phyloP scores from a whole-genome alignment of 2,113 vertebrate genomes.

The Octodon degus region DNA sequence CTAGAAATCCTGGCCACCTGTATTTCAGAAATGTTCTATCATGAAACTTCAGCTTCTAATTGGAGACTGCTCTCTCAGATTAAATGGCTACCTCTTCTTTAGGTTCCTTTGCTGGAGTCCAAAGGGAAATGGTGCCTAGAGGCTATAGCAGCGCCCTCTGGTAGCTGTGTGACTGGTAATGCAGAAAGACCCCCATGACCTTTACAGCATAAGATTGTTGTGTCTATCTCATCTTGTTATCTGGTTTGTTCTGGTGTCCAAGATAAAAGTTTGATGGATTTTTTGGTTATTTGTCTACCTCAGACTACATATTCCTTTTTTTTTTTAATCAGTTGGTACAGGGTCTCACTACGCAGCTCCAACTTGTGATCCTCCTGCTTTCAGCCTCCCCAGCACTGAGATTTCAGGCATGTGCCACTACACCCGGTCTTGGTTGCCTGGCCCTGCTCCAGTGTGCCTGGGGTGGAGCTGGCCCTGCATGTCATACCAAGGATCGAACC shows the following conservation, averaged over 20 bases:
- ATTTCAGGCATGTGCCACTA: too few species aligned
- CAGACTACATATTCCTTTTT: neutral
- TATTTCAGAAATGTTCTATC: neutral
- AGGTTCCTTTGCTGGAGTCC: neutral
- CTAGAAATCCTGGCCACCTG: neutral
- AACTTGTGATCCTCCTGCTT: too few species aligned
- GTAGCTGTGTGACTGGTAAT: neutral
- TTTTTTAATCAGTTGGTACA: neutral
- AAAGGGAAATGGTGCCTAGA: accelerated
- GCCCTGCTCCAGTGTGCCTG: too few species aligned
- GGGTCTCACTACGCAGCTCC: too few species aligned
- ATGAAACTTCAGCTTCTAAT: neutral
- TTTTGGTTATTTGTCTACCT: conserved; percentile 24
- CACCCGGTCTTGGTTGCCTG: too few species aligned
- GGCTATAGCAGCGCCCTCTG: neutral
- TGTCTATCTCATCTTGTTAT: neutral
- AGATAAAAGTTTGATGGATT: neutral
- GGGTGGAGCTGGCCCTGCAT: too few species aligned
- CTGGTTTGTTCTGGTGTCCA: neutral
- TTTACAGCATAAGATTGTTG: neutral
- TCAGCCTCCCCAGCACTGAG: too few species aligned
- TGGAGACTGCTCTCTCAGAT: neutral
- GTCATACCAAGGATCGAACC: too few species aligned
- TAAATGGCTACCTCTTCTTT: neutral
- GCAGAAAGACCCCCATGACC: neutral